These are phyloP conservation scores for Benthosema pterotum DNA, from an alignment of 2,797 vertebrate species.

Conservation along the genomic window DNA sequence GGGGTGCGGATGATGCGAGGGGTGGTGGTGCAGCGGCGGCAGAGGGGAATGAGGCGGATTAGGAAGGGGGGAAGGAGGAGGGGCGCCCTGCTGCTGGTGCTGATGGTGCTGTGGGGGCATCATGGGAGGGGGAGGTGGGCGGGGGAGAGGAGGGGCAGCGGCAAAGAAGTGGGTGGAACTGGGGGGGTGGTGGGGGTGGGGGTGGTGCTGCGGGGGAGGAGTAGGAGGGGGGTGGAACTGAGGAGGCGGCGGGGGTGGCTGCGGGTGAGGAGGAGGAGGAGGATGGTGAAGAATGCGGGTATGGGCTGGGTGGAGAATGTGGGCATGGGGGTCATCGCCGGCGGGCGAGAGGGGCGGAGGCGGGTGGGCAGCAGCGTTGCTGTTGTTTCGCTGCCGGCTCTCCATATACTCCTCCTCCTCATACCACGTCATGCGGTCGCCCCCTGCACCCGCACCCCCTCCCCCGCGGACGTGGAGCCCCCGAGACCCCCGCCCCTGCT, in stretches of 20 bases:
- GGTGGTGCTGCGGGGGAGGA: slow-evolving; percentile 26
- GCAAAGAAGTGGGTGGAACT: slow-evolving; percentile 68
- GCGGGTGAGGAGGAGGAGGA: slow-evolving; percentile 65
- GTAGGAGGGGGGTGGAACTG: slow-evolving; percentile 50
- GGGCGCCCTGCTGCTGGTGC: slow-evolving; percentile 27
- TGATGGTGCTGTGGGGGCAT: slow-evolving; percentile 21
- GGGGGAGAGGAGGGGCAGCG: slow-evolving; percentile 61
- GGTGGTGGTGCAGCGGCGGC: slow-evolving; percentile 46
- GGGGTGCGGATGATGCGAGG: slow-evolving; percentile 9
- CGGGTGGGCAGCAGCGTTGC: too few relatives aligned
- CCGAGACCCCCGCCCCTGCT: slow-evolving; percentile 58
- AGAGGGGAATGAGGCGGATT: slow-evolving; percentile 57
- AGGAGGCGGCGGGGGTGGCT: slow-evolving; percentile 58
- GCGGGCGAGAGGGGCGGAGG: slow-evolving; percentile 43
- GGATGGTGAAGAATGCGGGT: slow-evolving; percentile 56
- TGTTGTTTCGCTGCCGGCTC: slow-evolving; percentile 24
- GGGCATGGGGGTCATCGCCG: slow-evolving; percentile 49
- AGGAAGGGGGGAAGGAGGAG: too few relatives aligned
- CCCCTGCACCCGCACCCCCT: slow-evolving; percentile 57
- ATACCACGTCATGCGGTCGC: slow-evolving; percentile 73
- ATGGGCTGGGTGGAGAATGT: slow-evolving; percentile 68
- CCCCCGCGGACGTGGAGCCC: slow-evolving; percentile 24
- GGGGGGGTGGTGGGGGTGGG: slow-evolving; percentile 63
- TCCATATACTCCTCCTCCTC: slow-evolving; percentile 82
- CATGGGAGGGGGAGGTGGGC: slow-evolving; percentile 66